phyloP scores from a whole-genome alignment of 2,888 invertebrate species.

The Phymatocera aterrima region DNA sequence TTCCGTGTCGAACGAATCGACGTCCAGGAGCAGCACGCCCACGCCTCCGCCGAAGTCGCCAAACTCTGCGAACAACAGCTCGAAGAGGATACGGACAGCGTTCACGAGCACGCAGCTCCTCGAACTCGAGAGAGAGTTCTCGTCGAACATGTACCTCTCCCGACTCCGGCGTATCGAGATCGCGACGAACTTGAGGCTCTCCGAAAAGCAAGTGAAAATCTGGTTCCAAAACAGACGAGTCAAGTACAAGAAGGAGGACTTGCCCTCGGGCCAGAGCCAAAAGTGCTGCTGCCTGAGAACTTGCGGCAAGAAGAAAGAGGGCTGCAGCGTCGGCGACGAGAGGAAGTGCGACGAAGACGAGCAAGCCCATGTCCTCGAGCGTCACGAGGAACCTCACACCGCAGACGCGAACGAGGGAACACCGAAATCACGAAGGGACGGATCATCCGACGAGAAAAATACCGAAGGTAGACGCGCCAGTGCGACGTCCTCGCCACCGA shows the following conservation, averaged over 20 bases:
- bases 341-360: slow-evolving; percentile 23
- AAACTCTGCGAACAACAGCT: slow-evolving; percentile 77
- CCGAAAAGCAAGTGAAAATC: slow-evolving; percentile 96
- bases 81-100: slow-evolving; percentile 93
- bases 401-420: neutral
- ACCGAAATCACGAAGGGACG: neutral
- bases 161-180: slow-evolving; percentile 94
- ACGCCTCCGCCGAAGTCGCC: slow-evolving; percentile 76
- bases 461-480: neutral
- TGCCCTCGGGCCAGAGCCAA: slow-evolving; percentile 74
- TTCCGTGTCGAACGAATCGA: slow-evolving; percentile 73
- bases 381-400: slow-evolving; percentile 5
- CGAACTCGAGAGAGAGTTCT: slow-evolving; percentile 88
- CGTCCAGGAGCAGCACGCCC: slow-evolving; percentile 71
- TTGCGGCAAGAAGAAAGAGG: slow-evolving; percentile 71
- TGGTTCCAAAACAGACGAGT: slow-evolving; percentile 97
- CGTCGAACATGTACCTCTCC: slow-evolving; percentile 93
- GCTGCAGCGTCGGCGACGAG: slow-evolving; percentile 55
- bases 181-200: slow-evolving; percentile 89
- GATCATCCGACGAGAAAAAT: slow-evolving; percentile 40
- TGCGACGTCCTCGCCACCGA: neutral
- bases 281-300: slow-evolving; percentile 77
- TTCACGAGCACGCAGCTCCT: slow-evolving; percentile 93
- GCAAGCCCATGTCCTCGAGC: neutral
- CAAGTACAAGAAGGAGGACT: slow-evolving; percentile 93